phyloP scores from a whole-genome alignment of 1,140 invertebrate species.

The Hycleus cichorii region DNA sequence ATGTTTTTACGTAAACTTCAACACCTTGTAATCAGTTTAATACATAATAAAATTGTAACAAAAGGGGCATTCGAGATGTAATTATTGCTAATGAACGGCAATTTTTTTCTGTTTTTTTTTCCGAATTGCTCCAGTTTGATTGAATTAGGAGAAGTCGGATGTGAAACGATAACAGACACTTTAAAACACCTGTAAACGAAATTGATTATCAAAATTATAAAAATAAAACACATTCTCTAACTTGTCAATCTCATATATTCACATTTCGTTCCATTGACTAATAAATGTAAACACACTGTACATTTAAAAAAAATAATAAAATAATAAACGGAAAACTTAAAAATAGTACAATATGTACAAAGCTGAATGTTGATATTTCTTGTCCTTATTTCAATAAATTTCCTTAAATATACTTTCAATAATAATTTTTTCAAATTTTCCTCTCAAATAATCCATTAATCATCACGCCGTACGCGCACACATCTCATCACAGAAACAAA shows the following conservation, averaged over 20 bases:
- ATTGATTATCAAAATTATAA: conserved; percentile 2
- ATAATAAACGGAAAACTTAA: conserved; percentile 28
- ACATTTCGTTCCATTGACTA: conserved; percentile 43
- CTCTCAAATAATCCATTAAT: neutral
- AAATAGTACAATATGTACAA: conserved; percentile 31
- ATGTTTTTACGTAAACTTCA: too few species aligned
- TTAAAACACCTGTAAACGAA: neutral
- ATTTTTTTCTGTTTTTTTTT: neutral
- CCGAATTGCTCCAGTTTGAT: neutral
- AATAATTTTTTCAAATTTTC: neutral
- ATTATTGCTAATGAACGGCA: neutral
- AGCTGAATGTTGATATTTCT: conserved; percentile 14
- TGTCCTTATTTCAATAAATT: neutral
- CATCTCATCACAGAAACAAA: neutral
- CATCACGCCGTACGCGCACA: too few species aligned
- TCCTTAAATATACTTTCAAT: neutral
- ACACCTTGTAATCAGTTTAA: too few species aligned
- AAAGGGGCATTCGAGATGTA: neutral
- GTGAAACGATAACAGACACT: neutral
- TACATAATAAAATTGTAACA: too few species aligned
- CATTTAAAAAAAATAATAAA: conserved; percentile 32
- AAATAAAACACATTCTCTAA: conserved; percentile 29
- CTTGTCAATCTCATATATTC: conserved; percentile 42
- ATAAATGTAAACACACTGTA: conserved; percentile 41
- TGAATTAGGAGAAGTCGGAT: neutral